Evolutionary conservation across 2,797 vertebrate genomes (phyloP).

Genomic region (Botia kubotai): DNA sequence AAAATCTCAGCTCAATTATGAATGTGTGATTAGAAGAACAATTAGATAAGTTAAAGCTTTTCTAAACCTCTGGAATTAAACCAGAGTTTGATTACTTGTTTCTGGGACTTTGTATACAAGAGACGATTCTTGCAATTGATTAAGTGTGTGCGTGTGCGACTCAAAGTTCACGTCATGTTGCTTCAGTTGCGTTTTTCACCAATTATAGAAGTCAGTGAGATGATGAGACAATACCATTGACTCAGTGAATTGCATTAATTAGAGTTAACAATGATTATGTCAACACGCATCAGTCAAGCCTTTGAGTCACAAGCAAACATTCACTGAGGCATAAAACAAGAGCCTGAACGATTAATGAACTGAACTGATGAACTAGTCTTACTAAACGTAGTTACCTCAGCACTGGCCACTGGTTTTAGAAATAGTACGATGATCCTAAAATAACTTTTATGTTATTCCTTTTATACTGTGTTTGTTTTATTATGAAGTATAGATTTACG

Average conservation of each 20-base stretch:
- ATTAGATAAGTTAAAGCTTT: constrained; percentile 74
- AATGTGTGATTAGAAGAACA: constrained; percentile 72
- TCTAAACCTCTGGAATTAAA: constrained; percentile 48
- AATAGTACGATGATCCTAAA: background rate
- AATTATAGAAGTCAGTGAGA: constrained; percentile 53
- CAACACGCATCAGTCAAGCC: constrained; percentile 54
- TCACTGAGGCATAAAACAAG: constrained; percentile 52
- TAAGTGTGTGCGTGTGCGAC: constrained; percentile 10
- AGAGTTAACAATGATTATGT: constrained; percentile 54
- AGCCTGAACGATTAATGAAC: constrained; percentile 49
- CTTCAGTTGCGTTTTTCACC: constrained; percentile 53
- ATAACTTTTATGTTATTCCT: background rate
- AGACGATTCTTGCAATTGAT: background rate
- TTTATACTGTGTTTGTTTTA: constrained; percentile 1
- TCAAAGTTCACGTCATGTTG: constrained; percentile 26
- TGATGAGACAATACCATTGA: constrained; percentile 60
- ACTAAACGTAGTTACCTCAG: constrained; percentile 36
- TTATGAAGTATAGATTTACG: background rate
- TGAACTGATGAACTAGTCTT: constrained; percentile 3
- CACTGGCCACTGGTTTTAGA: background rate
- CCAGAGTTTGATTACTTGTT: constrained; percentile 33
- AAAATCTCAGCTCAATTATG: constrained; percentile 42
- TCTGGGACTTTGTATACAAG: constrained; percentile 25
- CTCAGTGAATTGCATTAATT: constrained; percentile 60
- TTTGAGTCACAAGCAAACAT: constrained; percentile 52